phyloP scores from a whole-genome alignment of 2,113 vertebrate genomes.

The Penelope pileata region DNA sequence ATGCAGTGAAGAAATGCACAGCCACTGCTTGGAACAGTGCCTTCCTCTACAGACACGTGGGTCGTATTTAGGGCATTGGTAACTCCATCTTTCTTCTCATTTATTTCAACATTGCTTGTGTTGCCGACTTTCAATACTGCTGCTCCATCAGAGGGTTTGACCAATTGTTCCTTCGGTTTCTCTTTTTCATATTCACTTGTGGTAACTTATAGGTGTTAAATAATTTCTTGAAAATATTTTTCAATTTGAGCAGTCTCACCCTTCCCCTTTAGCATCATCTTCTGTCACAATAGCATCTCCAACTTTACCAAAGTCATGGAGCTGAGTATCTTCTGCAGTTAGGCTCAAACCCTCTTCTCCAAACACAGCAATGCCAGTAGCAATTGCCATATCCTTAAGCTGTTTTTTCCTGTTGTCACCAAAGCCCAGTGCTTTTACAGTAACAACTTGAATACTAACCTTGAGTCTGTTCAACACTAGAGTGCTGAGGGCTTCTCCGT shows the following conservation, averaged over 20 bases:
- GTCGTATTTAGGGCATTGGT: conserved; percentile 96
- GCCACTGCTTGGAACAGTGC: conserved; percentile 92
- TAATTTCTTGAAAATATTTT: conserved; percentile 88
- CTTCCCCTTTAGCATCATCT: conserved; percentile 95
- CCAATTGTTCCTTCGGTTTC: conserved; percentile 94
- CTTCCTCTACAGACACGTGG: conserved; percentile 94
- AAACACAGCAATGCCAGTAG: conserved; percentile 95
- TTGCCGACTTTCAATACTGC: conserved; percentile 97
- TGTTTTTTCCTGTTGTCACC: conserved; percentile 99
- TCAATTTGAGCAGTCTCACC: conserved; percentile 88
- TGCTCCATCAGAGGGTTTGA: conserved; percentile 97
- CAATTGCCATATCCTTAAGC: conserved; percentile 92
- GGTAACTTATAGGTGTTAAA: conserved; percentile 88
- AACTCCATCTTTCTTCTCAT: conserved; percentile 98
- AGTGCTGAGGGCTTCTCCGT: conserved; percentile 97
- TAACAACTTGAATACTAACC: conserved; percentile 96
- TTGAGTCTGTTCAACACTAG: conserved; percentile 96
- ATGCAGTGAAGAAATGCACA: conserved; percentile 95
- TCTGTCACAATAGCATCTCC: conserved; percentile 97
- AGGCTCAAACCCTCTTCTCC: conserved; percentile 90
- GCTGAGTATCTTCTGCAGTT: conserved; percentile 93
- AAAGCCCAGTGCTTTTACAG: conserved; percentile 97
- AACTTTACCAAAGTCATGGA: conserved; percentile 93
- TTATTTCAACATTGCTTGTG: conserved; percentile 96
- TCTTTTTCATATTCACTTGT: conserved; percentile 98